Evolutionary conservation across 2,113 vertebrate genomes (phyloP).

Genomic region (Spea multiplicata): DNA sequence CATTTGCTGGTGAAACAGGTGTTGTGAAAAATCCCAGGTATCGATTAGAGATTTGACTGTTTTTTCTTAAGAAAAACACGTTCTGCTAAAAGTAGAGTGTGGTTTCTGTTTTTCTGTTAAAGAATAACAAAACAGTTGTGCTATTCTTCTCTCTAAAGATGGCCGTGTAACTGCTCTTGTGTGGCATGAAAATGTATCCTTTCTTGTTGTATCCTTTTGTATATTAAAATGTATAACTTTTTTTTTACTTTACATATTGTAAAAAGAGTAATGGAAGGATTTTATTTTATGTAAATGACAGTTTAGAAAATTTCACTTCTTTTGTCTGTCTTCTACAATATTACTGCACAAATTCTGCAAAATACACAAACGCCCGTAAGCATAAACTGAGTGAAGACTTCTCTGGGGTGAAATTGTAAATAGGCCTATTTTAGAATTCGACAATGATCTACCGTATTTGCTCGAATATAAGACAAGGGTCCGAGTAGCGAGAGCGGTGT

Average conservation of each 20-base stretch:
- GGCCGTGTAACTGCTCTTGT: conserved; percentile 75
- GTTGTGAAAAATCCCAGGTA: background rate
- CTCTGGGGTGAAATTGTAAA: no score
- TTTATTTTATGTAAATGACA: background rate
- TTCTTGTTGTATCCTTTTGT: conserved; percentile 80
- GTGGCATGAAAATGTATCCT: conserved; percentile 81
- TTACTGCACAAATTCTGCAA: background rate
- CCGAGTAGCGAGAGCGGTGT: no score
- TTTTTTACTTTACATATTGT: background rate
- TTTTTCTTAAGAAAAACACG: background rate
- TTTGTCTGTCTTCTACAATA: background rate
- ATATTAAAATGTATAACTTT: background rate
- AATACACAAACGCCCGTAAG: background rate
- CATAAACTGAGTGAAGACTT: no score
- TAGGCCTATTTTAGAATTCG: no score
- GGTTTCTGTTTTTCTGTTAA: background rate
- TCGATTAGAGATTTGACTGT: background rate
- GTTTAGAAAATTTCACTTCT: no score
- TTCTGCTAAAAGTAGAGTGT: background rate
- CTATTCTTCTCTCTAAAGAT: conserved; percentile 80
- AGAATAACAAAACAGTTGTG: conserved; percentile 56
- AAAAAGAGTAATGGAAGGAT: background rate
- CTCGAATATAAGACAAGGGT: no score
- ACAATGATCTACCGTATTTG: no score
- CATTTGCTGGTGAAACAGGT: background rate